Conservation (phyloP, 2,888 invertebrate genomes). For the Ditula angustiorana region DNA sequence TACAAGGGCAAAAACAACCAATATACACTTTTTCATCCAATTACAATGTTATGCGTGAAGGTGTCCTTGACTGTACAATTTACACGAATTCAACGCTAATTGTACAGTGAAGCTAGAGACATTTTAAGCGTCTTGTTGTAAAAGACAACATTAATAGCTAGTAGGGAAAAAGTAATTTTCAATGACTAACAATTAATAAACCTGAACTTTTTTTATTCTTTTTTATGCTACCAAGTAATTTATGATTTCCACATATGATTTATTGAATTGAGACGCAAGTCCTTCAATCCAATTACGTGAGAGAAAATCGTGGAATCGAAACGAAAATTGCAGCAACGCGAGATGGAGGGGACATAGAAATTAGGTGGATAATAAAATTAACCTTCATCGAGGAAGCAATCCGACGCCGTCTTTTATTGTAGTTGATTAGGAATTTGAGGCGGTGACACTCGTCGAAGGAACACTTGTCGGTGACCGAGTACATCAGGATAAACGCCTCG, state of each 20-base stretch:
- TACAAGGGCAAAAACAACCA: too few species aligned
- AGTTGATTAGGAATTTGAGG: slow-evolving; percentile 92
- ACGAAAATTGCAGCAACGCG: slow-evolving; percentile 8
- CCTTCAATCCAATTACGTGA: slow-evolving; percentile 19
- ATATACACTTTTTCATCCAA: too few species aligned
- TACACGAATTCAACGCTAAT: too few species aligned
- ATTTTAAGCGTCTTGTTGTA: too few species aligned
- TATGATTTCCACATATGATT: slow-evolving; percentile 1
- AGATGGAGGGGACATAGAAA: not conserved
- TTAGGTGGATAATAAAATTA: slow-evolving; percentile 44
- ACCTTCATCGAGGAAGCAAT: slow-evolving; percentile 87
- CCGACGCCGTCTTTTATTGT: slow-evolving; percentile 89
- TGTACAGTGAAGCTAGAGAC: too few species aligned
- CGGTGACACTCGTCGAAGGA: slow-evolving; percentile 95
- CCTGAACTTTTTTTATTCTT: too few species aligned
- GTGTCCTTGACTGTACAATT: too few species aligned
- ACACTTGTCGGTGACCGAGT: slow-evolving; percentile 95
- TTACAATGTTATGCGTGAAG: too few species aligned
- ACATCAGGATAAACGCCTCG: slow-evolving; percentile 94
- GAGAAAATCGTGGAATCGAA: slow-evolving; percentile 9
- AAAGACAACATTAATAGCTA: too few species aligned
- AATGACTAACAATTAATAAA: too few species aligned
- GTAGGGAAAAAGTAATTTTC: too few species aligned
- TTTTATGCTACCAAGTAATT: not conserved
- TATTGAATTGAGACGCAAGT: not conserved